phyloP scores from a whole-genome alignment of 2,888 invertebrate species.

The Ectropis crepuscularia region DNA sequence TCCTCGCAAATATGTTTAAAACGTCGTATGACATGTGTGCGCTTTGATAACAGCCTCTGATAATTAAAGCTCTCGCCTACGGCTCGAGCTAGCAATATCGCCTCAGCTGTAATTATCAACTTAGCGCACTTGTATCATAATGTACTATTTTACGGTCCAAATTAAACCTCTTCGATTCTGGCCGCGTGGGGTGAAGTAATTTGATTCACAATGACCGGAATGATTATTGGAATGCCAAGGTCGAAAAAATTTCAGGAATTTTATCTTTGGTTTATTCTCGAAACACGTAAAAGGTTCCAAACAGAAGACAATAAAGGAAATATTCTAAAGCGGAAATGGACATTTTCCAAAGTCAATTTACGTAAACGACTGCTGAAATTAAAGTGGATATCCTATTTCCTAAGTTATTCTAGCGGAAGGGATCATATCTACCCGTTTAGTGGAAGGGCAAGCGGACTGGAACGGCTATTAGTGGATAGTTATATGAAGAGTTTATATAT shows the following conservation, averaged over 20 bases:
- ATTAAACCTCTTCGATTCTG: too few relatives aligned
- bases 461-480: conserved; percentile 32
- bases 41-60: too few relatives aligned
- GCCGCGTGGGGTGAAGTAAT: background rate
- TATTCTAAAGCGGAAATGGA: conserved; percentile 24
- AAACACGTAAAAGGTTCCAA: conserved; percentile 5
- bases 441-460: conserved; percentile 34
- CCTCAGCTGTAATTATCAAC: too few relatives aligned
- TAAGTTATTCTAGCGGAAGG: conserved; percentile 47
- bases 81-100: too few relatives aligned
- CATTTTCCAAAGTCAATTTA: conserved; percentile 35
- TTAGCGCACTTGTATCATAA: too few relatives aligned
- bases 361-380: conserved; percentile 36
- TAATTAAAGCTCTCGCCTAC: too few relatives aligned
- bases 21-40: too few relatives aligned
- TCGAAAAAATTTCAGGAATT: conserved; percentile 12
- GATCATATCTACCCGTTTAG: conserved; percentile 42
- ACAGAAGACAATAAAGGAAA: conserved; percentile 21
- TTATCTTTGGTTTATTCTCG: conserved; percentile 14
- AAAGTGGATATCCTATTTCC: conserved; percentile 41
- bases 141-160: too few relatives aligned
- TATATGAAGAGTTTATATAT: conserved; percentile 17
- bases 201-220: background rate
- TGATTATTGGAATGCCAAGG: conserved; percentile 3
- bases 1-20: too few relatives aligned